Percentiles rank a stretch among this genome's conserved stretches.
Conservation (phyloP, 2,797 vertebrate species). For the Thunnus albacares region DNA sequence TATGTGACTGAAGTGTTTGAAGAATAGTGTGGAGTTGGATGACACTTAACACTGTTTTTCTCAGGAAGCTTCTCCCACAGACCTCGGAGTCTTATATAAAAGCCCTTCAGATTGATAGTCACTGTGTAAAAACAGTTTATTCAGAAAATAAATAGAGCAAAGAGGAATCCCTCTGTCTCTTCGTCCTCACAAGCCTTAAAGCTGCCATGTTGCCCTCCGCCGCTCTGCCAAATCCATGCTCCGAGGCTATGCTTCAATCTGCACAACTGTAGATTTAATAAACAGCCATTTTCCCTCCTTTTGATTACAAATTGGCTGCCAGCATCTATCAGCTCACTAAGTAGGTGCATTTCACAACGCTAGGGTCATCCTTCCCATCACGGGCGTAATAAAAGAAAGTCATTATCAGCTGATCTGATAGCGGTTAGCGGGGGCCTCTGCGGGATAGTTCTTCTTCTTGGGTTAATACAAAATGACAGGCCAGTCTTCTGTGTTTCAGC, state of each 20-base stretch:
- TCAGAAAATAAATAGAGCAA: slow-evolving; percentile 72
- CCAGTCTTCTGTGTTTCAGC: slow-evolving; percentile 62
- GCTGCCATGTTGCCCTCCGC: slow-evolving; percentile 32
- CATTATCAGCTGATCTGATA: slow-evolving; percentile 75
- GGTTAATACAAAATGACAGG: slow-evolving; percentile 70
- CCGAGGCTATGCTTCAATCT: slow-evolving; percentile 37
- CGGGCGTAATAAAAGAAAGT: slow-evolving; percentile 61
- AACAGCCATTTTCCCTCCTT: slow-evolving; percentile 57
- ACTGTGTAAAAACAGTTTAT: slow-evolving; percentile 69
- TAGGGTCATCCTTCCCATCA: slow-evolving; percentile 55
- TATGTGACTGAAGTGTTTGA: slow-evolving; percentile 57
- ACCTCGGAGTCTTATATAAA: slow-evolving; percentile 53
- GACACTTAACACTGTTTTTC: slow-evolving; percentile 58
- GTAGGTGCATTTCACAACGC: slow-evolving; percentile 53
- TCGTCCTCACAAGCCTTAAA: slow-evolving; percentile 41
- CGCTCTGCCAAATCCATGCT: slow-evolving; percentile 19
- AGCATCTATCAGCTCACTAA: slow-evolving; percentile 62
- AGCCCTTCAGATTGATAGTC: slow-evolving; percentile 61
- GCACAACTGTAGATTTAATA: slow-evolving; percentile 66
- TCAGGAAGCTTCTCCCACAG: slow-evolving; percentile 48
- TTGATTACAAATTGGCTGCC: slow-evolving; percentile 64
- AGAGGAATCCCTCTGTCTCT: slow-evolving; percentile 59
- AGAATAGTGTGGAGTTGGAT: slow-evolving; percentile 43
- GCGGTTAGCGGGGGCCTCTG: slow-evolving; percentile 44
- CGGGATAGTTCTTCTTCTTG: slow-evolving; percentile 41